Evolutionary conservation across 2,888 invertebrate genomes (phyloP), one percentile per base, ranked within the genome.

Genomic region (Zelleria hepariella): DNA sequence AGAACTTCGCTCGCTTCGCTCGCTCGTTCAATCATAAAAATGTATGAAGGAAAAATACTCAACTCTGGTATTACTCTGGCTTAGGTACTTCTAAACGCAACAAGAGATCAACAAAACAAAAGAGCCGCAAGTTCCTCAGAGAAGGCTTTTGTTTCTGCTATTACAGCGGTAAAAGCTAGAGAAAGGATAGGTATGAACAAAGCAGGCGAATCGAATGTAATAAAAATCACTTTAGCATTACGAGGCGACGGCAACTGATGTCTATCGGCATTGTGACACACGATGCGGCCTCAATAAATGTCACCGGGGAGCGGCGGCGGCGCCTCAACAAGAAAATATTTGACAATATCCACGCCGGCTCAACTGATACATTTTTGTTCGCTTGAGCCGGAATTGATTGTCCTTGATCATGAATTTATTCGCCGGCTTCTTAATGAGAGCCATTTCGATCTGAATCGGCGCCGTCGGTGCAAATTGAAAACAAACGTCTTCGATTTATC

Each of bases 211-310:
- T 82, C 84, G 81, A 86, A 86, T 80, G 82, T 83, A 82, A 86
- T 87, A 87, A 87, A 84, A 87, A 86, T 86, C 86, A 86, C 86
- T 86, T 86, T 78, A 82, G 78, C 77, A 80, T 83, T 80, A 79
- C 80, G 74, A 75, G 73, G 73, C 75, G 86, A 85, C 84, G 78
- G 78, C 77, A 77, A 86, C 82, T 82, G 86, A 86, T 86, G 83
- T 84, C 80, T 84, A 82, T 82, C 81, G 82, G 74, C 77, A 77
- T 75, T 80, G 79, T 82, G 84, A 86, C 82, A 84, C 80, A 85
- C 80, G 83, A 81, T 73, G 85, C 81, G 82, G 82, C 78, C 73
- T 74, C 81, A 75, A 82, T 80, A 78, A 78, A 76, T 77, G 80
- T 83, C 85, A 80, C 82, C 64, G 69, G 86, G 81, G 85, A 80